Percentiles rank a stretch among this genome's conserved stretches.
Evolutionary conservation across 92 coral and sea anemone species (phyloP).

Genomic region (Phymanthus crucifer): DNA sequence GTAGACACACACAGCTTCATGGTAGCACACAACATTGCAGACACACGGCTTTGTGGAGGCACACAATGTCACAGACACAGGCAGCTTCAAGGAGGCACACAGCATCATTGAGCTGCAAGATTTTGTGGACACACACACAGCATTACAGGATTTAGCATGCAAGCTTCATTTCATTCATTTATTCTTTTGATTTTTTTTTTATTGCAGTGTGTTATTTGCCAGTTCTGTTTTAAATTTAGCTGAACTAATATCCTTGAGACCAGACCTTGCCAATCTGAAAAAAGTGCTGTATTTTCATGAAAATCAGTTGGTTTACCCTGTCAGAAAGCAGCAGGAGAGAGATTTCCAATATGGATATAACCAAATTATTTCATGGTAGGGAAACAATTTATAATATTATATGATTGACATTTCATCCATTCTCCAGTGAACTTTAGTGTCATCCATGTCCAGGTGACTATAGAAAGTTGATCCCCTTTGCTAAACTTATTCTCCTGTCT

Average conservation of each 20-base stretch:
- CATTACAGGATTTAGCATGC: too few species aligned
- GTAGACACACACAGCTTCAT: too few species aligned
- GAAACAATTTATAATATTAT: not conserved
- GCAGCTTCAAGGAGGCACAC: too few species aligned
- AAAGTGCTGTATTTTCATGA: constrained; percentile 92
- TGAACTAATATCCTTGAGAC: constrained; percentile 81
- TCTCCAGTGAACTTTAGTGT: too few species aligned
- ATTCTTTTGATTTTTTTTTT: not conserved
- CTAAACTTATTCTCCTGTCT: too few species aligned
- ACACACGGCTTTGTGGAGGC: too few species aligned
- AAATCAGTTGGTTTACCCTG: constrained; percentile 93
- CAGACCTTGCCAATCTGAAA: constrained; percentile 70
- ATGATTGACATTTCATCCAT: not conserved
- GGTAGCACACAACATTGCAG: too few species aligned
- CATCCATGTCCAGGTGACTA: too few species aligned
- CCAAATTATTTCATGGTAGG: constrained; percentile 88
- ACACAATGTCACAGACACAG: too few species aligned
- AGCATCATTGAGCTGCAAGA: too few species aligned
- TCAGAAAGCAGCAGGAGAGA: constrained; percentile 90
- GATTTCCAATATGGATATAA: constrained; percentile 97
- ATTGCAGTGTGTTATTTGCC: constrained; percentile 76
- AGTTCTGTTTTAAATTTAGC: constrained; percentile 88
- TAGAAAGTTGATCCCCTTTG: too few species aligned
- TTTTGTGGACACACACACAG: too few species aligned
- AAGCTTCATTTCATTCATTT: constrained; percentile 1